phyloP scores from a whole-genome alignment of 2,888 invertebrate genomes.

The Sminthurides aquaticus region DNA sequence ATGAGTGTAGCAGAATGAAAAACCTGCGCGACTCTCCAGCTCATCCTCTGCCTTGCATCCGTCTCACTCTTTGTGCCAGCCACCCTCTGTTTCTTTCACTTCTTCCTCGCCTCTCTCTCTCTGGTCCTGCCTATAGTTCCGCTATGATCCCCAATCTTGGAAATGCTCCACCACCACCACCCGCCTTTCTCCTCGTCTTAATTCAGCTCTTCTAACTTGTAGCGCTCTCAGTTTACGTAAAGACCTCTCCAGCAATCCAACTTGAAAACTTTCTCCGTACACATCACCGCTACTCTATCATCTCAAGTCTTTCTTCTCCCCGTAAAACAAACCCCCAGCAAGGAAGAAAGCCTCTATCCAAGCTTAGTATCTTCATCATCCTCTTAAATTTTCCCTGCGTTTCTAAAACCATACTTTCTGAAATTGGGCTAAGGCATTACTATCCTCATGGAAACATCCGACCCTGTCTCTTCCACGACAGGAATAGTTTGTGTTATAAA shows the following conservation, averaged over 20 bases:
- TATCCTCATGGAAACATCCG: too few species aligned
- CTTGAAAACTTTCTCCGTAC: conserved; percentile 16
- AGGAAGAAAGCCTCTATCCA: too few species aligned
- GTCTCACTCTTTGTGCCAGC: conserved; percentile 1
- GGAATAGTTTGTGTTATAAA: too few species aligned
- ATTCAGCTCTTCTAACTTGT: conserved; percentile 24
- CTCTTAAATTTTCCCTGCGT: too few species aligned
- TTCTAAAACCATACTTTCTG: too few species aligned
- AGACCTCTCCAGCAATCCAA: conserved; percentile 22
- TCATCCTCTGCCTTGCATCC: background rate
- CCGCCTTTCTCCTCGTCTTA: conserved; percentile 13
- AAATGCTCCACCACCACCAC: conserved; percentile 19
- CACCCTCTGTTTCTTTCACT: background rate
- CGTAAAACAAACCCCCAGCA: too few species aligned
- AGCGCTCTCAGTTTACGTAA: conserved; percentile 22
- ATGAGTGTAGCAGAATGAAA: background rate
- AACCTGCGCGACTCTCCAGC: conserved; percentile 20
- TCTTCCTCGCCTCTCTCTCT: background rate
- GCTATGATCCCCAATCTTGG: conserved; percentile 21
- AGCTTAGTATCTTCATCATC: too few species aligned
- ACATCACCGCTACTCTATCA: background rate
- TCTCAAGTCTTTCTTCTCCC: too few species aligned
- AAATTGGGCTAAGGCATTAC: too few species aligned
- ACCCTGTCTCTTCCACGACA: too few species aligned
- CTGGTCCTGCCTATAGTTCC: conserved; percentile 4